Base-by-base conservation (phyloP, 1,140 invertebrate genomes). In the Agrypnia vestita region DNA sequence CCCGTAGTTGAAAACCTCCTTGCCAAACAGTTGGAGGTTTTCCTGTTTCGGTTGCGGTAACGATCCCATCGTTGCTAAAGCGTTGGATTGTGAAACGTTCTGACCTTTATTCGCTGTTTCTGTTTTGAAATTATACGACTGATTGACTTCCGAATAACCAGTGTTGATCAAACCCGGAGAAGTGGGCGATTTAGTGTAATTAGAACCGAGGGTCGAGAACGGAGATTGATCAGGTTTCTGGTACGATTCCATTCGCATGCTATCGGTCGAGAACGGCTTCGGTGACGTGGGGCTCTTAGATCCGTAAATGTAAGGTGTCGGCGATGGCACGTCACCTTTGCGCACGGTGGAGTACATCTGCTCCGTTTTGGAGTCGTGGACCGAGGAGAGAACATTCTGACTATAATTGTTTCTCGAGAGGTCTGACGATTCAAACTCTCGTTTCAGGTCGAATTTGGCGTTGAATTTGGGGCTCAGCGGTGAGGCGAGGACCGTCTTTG, bases 401-500 rank as follows among this genome's bases (percentile, higher is more conserved):
- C 73, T 79, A 64, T 83, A 83, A 47, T 83, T 83, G 53, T 83
- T 83, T 35, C 79, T 75, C 4, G 82, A 83, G 46, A 83, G 73
- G 44, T 83, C 82, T 0, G 82, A 83, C 0, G 82, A 83, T 83
- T 89, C 88, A 69, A 89, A 89, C 81, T 82, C 80, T 17, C 80
- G 78, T 74, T 88, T 89, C 8, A 90, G 84, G 75, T 90, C 88
- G 47, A 82, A 84, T 71, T 88, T 85, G 6, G 89, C 89, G 82
- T 90, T 90, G 82, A 90, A 90, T 76, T 89, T 89, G 0, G 89
- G 89, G 76, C 88, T 89, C 44, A 90, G 67, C 0, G 88, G 87
- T 0, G 88, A 85, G 0, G 82, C 47, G 51, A 86, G 86, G 0
- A 86, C 84, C 0, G 80, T 11, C 46, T 86, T 88, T 0, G 86